Base-by-base conservation (phyloP, 2,888 invertebrate genomes). In the Temnothorax unifasciatus region DNA sequence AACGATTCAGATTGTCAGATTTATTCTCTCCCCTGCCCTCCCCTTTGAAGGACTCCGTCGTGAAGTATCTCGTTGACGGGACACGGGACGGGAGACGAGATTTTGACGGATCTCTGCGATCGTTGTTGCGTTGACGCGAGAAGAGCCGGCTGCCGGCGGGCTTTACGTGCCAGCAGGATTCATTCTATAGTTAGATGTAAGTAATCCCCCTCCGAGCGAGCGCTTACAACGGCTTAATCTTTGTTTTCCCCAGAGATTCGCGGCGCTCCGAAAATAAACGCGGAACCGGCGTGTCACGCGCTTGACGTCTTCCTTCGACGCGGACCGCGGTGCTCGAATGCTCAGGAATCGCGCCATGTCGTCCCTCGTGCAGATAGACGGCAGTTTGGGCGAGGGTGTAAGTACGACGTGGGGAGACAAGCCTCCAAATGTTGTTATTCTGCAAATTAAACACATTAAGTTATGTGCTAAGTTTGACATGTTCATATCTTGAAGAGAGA, bases 311-410 rank as follows among this genome's bases (percentile, higher is more conserved):
- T 21, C 13, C 64, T 76, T 64, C 11, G 41, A 77, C 69, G 29
- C 18, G 61, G 54, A 64, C n/a, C 41, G 6, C 11, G 1, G 38
- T 47, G 34, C 29, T 59, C 75, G 61, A 15, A 79, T 82, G 59
- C n/a, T 84, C 21, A 52, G 38, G 38, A 73, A 44, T 57, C 84
- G 79, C 34, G 79, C 50, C 2, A 93, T 93, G 93, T 87, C 92
- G 18, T 86, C 89, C 44, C 50, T 95, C 47, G 88, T 96, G 59
- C 96, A 97, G 93, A 97, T 98, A 84, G 97, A 98, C 94, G 98
- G 98, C 18, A 97, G 97, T 91, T 94, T 97, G 81, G 95, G 98
- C 77, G 98, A 98, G 96, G 98, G 98, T 92, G 97, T 97, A 96
- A 95, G 95, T 86, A 71, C 52, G 38, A 59, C 1, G 8, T 5